Percentiles rank a stretch among this genome's conserved stretches.
Conservation (phyloP, 2,888 invertebrate species). For the Melikaiella ostensackeni region DNA sequence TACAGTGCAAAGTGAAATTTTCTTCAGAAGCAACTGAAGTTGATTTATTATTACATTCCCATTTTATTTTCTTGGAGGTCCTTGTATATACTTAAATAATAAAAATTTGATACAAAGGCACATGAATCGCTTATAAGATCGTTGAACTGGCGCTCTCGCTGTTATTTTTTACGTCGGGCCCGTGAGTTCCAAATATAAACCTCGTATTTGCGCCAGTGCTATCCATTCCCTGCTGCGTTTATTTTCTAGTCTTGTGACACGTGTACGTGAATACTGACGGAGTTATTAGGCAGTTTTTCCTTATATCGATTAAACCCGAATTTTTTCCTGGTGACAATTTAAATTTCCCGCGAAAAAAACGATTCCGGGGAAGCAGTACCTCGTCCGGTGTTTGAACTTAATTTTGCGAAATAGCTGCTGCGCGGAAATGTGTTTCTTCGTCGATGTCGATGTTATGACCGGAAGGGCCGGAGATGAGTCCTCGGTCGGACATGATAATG, state of each 20-base stretch:
- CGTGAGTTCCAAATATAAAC: constrained; percentile 71
- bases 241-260: constrained; percentile 68
- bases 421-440: constrained; percentile 20
- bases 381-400: constrained; percentile 5
- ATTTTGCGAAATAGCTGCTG: constrained; percentile 10
- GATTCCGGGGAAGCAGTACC: not conserved
- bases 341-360: constrained; percentile 20
- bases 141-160: constrained; percentile 59
- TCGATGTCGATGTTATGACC: constrained; percentile 7
- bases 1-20: too few species aligned
- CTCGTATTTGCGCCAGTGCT: constrained; percentile 58
- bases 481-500: constrained; percentile 2
- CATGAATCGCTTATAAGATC: constrained; percentile 51
- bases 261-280: constrained; percentile 52
- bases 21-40: too few species aligned
- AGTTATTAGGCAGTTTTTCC: constrained; percentile 14
- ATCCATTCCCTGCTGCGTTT: constrained; percentile 59
- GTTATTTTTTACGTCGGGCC: constrained; percentile 57
- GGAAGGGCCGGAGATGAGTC: constrained; percentile 12
- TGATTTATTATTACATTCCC: not conserved
- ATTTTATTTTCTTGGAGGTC: not conserved
- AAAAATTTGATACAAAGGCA: constrained; percentile 5
- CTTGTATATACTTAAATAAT: not conserved
- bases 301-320: not conserved
- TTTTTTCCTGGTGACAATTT: not conserved